A percentile compares a stretch with the other conserved stretches of the same genome.
phyloP scores from a whole-genome alignment of 2,113 vertebrate genomes.

The Pygoscelis antarcticus region DNA sequence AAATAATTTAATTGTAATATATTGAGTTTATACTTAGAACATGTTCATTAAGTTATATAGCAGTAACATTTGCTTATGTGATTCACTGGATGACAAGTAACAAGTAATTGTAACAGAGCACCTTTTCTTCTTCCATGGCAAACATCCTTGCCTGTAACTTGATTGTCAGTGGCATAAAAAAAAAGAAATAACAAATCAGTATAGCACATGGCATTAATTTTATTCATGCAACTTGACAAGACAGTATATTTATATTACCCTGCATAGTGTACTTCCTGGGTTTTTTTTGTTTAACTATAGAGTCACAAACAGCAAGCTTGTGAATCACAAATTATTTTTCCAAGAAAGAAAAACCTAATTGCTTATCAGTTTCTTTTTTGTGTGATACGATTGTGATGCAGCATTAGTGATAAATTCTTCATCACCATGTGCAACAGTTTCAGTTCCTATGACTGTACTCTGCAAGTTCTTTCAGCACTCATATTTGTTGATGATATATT shows the following conservation, averaged over 20 bases:
- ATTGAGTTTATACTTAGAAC: background rate
- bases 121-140: conserved; percentile 90
- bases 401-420: background rate
- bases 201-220: background rate
- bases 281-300: background rate
- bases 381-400: background rate
- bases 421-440: background rate
- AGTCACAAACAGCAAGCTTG: background rate
- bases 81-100: background rate
- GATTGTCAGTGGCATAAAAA: background rate
- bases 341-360: background rate
- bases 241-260: background rate
- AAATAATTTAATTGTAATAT: background rate
- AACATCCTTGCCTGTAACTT: conserved; percentile 88
- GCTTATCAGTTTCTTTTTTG: background rate
- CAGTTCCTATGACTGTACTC: background rate
- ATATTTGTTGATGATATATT: background rate
- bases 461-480: background rate
- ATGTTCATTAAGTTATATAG: background rate
- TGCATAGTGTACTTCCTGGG: fast-evolving
- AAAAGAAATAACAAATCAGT: background rate
- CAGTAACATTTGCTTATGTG: background rate
- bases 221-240: background rate
- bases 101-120: conserved; percentile 55
- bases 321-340: background rate